Evolutionary conservation across 2,888 invertebrate genomes (phyloP).

Genomic region (Chironomus tentans): DNA sequence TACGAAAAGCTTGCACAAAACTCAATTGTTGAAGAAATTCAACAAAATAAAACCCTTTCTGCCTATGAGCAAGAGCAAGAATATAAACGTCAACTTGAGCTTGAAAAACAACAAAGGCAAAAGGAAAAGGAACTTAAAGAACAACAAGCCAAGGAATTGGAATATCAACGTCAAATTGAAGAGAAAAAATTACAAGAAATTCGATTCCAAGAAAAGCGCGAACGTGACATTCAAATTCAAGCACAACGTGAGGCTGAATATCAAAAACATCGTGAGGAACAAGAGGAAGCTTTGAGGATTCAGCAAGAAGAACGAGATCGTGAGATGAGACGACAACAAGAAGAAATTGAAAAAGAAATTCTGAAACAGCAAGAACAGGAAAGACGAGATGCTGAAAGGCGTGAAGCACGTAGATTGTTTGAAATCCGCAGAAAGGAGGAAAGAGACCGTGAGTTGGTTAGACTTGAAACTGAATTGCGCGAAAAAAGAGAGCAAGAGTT

Average conservation of each 20-base stretch:
- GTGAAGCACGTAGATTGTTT: background rate
- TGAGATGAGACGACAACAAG: conserved; percentile 8
- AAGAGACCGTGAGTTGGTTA: conserved; percentile 7
- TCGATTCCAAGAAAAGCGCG: conserved; percentile 7
- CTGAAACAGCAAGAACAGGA: conserved; percentile 7
- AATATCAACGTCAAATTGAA: conserved; percentile 6
- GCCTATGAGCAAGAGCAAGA: conserved; percentile 2
- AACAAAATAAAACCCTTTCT: background rate
- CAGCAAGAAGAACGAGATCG: conserved; percentile 14
- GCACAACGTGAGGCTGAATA: conserved; percentile 11
- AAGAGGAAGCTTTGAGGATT: background rate
- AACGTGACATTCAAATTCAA: conserved; percentile 1
- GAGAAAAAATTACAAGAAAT: background rate
- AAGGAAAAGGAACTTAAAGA: conserved; percentile 7
- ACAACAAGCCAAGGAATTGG: conserved; percentile 3
- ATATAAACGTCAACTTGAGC: conserved; percentile 6
- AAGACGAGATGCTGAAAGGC: background rate
- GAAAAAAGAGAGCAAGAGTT: conserved; percentile 11
- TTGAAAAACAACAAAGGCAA: conserved; percentile 5
- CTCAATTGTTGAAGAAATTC: background rate
- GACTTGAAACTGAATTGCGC: conserved; percentile 7
- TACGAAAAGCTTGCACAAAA: background rate
- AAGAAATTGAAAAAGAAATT: conserved; percentile 21
- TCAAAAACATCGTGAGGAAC: conserved; percentile 2
- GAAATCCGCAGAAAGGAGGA: conserved; percentile 9